Evolutionary conservation across 2,113 vertebrate species (phyloP).

Genomic region (Pachycephala philippinensis): DNA sequence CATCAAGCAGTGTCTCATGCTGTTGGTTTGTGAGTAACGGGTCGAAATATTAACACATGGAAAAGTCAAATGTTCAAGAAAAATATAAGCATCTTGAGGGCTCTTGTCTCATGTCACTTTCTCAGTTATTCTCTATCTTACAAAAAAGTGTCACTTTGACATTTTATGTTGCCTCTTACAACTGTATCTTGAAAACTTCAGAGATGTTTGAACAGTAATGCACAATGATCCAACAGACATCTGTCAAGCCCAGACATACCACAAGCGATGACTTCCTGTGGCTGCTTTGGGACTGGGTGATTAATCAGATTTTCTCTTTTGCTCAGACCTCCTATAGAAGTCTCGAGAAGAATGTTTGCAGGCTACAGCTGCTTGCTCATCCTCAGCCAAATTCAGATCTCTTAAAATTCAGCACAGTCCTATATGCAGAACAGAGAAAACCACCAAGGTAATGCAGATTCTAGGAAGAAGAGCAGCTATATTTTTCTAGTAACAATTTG

Average conservation of each 20-base stretch:
- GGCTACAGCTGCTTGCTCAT: background rate
- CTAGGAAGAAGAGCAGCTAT: background rate
- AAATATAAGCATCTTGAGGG: background rate
- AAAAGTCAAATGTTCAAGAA: background rate
- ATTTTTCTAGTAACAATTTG: background rate
- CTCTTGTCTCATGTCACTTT: background rate
- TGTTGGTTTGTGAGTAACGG: background rate
- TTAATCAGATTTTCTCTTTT: constrained; percentile 24
- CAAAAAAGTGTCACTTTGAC: background rate
- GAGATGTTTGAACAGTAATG: background rate
- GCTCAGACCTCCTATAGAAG: background rate
- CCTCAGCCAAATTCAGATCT: background rate
- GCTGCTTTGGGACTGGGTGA: background rate
- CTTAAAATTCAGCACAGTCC: background rate
- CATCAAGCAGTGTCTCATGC: background rate
- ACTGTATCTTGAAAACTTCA: background rate
- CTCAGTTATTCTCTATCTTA: background rate
- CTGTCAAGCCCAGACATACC: background rate
- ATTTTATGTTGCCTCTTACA: background rate
- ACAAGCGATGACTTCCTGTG: background rate
- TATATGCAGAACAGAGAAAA: background rate
- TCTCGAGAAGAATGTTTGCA: background rate
- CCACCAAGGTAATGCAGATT: background rate
- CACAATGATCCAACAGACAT: background rate
- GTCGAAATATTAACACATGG: background rate